These are phyloP conservation scores for Terrapene triunguis DNA, from an alignment of 2,113 vertebrate species.

Conservation along the genomic window DNA sequence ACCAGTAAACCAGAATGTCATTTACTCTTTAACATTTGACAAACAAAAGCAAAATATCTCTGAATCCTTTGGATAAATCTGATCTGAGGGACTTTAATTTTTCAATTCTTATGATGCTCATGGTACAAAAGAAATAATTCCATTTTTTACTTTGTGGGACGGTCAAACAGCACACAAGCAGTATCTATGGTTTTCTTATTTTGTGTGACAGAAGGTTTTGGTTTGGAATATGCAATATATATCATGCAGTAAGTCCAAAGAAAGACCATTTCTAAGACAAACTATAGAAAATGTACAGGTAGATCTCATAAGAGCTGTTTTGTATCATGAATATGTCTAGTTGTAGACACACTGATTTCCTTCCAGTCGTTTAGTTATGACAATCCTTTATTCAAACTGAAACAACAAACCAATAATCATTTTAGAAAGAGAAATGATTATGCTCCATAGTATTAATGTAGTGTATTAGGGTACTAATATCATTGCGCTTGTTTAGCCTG, in stretches of 20 bases:
- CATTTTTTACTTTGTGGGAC: neutral
- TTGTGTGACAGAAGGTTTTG: neutral
- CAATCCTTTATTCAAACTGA: neutral
- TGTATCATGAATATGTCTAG: neutral
- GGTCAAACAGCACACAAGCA: neutral
- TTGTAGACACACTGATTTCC: neutral
- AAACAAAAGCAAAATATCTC: neutral
- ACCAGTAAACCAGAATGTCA: neutral
- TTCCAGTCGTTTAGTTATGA: neutral
- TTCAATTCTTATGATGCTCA: neutral
- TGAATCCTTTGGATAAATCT: neutral
- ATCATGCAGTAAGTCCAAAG: neutral
- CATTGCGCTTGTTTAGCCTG: neutral
- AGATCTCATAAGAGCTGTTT: neutral
- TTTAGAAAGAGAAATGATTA: neutral
- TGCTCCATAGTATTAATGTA: slow-evolving; percentile 10
- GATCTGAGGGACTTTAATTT: neutral
- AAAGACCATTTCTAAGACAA: neutral
- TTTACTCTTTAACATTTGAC: neutral
- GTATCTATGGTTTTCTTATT: neutral
- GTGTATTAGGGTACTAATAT: slow-evolving; percentile 40
- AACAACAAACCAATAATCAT: neutral
- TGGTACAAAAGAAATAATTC: accelerated
- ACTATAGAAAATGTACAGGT: neutral
- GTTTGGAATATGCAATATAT: neutral